Base-by-base conservation (phyloP, 2,888 invertebrate genomes). In the Aquatica leii region DNA sequence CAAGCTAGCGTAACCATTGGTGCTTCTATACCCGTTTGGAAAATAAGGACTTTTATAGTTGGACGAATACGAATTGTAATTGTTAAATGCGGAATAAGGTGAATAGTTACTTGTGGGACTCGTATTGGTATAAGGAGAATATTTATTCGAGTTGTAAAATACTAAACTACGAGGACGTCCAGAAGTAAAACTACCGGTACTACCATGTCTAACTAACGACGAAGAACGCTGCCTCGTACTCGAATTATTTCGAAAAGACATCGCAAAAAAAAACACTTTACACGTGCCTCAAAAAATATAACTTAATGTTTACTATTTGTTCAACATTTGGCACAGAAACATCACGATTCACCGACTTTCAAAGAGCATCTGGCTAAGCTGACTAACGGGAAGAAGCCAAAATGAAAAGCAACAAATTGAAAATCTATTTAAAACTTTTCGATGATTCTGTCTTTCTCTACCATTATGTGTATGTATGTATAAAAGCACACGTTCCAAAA, bases 1-100 rank as follows among this genome's bases (percentile, higher is more conserved):
- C 20, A 90, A 82, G 50, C 89, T 88, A 8, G 90, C 90, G 73
- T 90, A 90, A 4, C 89, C 90, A 2, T 88, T 87, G 65, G 86
- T 80, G 0, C 88, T 87, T 21, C 80, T 66, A 62, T 83, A 84
- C 1, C 82, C 80, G 70, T 83, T 84, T 43, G 80, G 80, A 71
- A 82, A 84, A 69, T 82, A 84, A 1, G 81, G 81, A 63, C 80
- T 81, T 55, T 77, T 79, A 63, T 84, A 80, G 69, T 80, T 84
- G 2, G 71, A 69, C 0, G 69, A 46, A 56, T 71, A 71, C 14
- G 48, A 40, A 51, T 48, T 37, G 14, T 59, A 57, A 50, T 48
- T 65, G 11, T 49, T 65, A 35, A 52, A 40, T 6, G 50, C 20
- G 54, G 40, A 46, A 12, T 62, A 61, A 0, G 69, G 62, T 31